Base-by-base conservation (phyloP, 2,888 invertebrate species). In the Arrhopalites spinosus region DNA sequence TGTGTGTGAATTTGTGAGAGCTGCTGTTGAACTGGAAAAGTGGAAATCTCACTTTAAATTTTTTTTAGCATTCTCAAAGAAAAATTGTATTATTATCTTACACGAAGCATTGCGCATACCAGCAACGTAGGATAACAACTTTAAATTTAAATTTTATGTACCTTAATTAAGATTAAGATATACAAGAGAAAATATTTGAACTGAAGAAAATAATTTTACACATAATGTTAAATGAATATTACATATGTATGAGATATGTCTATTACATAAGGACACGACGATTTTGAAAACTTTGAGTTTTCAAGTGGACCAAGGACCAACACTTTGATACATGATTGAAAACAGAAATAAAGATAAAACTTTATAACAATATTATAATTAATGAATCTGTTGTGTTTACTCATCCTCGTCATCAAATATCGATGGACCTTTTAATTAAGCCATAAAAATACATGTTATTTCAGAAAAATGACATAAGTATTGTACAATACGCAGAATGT, bases 101-200 rank as follows among this genome's bases (percentile, higher is more conserved):
- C 69, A 53, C 69, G 29, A 53, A 63, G 59, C 61, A 63, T 17
- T 45, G 50, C 25, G 59, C 59, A 25, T 59, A 59, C 59, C 59
- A 59, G 59, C 59, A 20, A 59, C 20, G 23, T 30, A 72, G 63
- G 29, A 25, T 23, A 59, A 59, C 20, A 25, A 72, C 63, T 72
- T 72, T 72, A 71, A n/a, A 71, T 63, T 72, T n/a, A n/a, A n/a
- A n/a, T n/a, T n/a, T n/a, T 72, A 61, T 72, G 72, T 72, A 72
- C 72, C 72, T 72, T 72, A 72, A 59, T 61, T 72, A 72, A 43
- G 72, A 59, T 71, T 71, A 71, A 63, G 36, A 72, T 36, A n/a
- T n/a, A n/a, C n/a, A n/a, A n/a, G n/a, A n/a, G 47, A 72, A 72
- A 59, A 47, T 47, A 63, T 63, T 71, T 47, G 72, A 72, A 72